A percentile compares a stretch with the other conserved stretches of the same genome.
Conservation (phyloP, 2,797 vertebrate genomes). For the Eupleurogrammus muticus region DNA sequence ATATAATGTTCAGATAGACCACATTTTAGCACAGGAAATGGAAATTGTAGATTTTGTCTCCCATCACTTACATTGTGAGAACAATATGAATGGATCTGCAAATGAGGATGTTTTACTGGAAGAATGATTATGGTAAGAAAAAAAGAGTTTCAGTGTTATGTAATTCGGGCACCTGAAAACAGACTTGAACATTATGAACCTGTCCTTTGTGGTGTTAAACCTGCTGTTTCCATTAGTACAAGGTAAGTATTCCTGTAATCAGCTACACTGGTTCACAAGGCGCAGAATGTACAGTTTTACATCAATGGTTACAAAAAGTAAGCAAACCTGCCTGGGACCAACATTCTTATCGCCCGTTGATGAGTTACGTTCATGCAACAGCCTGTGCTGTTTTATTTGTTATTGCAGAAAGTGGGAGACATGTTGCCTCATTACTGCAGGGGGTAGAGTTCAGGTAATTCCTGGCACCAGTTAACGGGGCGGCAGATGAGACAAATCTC, state of each 20-base stretch:
- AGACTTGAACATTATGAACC: neutral
- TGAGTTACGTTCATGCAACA: slow-evolving; percentile 5
- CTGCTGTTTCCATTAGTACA: neutral
- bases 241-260: neutral
- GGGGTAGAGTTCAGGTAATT: slow-evolving; percentile 40
- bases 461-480: no score
- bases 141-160: neutral
- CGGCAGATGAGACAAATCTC: no score
- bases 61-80: neutral
- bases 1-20: neutral
- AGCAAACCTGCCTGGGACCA: neutral
- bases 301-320: slow-evolving; percentile 28
- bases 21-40: neutral
- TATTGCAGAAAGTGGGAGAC: slow-evolving; percentile 9
- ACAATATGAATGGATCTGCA: neutral
- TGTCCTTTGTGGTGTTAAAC: neutral
- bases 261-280: slow-evolving; percentile 7
- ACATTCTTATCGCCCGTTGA: neutral
- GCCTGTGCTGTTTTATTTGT: slow-evolving; percentile 5
- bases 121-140: neutral
- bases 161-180: neutral
- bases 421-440: neutral
- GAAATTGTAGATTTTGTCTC: neutral
- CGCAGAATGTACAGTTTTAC: slow-evolving; percentile 24
- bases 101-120: neutral